Percentiles rank a stretch among this genome's conserved stretches.
These are phyloP conservation scores for Tenebrio molitor DNA, from an alignment of 1,140 invertebrate species.

Conservation along the genomic window DNA sequence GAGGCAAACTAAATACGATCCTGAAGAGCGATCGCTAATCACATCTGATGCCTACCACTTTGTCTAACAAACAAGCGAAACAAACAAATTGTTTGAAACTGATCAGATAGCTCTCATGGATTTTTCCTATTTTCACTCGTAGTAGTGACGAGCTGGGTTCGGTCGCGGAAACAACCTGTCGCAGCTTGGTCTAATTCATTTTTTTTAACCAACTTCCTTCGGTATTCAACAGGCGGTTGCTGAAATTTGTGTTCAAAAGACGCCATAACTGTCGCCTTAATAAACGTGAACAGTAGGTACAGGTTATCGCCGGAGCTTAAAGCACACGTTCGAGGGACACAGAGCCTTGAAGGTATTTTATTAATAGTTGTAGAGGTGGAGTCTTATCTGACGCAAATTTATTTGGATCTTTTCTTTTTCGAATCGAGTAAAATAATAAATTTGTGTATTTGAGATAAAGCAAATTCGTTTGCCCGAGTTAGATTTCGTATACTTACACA, in stretches of 20 bases:
- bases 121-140: conserved; percentile 16
- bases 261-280: too few relatives aligned
- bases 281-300: background rate
- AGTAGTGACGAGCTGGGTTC: background rate
- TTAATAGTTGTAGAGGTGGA: too few relatives aligned
- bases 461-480: too few relatives aligned
- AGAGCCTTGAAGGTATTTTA: too few relatives aligned
- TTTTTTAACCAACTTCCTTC: background rate
- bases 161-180: background rate
- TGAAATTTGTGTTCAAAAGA: background rate
- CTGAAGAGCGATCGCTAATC: conserved; percentile 20
- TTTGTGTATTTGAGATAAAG: too few relatives aligned
- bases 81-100: conserved; percentile 23
- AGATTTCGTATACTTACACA: too few relatives aligned
- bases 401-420: too few relatives aligned
- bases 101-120: conserved; percentile 20
- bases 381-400: too few relatives aligned
- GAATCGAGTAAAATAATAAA: too few relatives aligned
- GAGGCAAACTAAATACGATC: conserved; percentile 8
- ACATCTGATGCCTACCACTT: conserved; percentile 33
- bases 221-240: conserved; percentile 15
- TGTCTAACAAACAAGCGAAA: conserved; percentile 31
- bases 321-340: too few relatives aligned
- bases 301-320: too few relatives aligned
- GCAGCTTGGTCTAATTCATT: background rate